These are phyloP conservation scores for Ophioninae sp. DNA, from an alignment of 2,888 invertebrate species.

Conservation along the genomic window DNA sequence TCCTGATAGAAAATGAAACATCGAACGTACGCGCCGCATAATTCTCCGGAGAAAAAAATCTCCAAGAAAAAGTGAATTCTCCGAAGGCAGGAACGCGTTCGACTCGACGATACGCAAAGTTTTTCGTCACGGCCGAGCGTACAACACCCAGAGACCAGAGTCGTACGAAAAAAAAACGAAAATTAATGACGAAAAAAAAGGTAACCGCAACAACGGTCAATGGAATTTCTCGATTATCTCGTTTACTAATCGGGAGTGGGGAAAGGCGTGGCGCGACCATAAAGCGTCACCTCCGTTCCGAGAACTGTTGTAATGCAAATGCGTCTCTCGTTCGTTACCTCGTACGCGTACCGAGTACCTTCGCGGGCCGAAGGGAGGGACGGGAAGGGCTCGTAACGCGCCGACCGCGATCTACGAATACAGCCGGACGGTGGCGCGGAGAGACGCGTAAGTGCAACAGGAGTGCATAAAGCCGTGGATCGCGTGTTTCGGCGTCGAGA, in stretches of 20 bases:
- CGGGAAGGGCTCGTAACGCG: conserved; percentile 20
- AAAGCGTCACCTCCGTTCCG: conserved; percentile 68
- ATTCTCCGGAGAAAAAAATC: neutral
- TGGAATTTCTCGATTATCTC: conserved; percentile 71
- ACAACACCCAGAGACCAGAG: neutral
- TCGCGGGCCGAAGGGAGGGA: neutral
- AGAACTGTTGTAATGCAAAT: conserved; percentile 69
- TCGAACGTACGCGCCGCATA: neutral
- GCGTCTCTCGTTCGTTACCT: conserved; percentile 65
- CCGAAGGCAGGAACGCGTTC: neutral
- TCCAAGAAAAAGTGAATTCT: neutral
- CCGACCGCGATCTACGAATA: conserved; percentile 46
- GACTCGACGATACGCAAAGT: neutral
- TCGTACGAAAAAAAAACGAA: neutral
- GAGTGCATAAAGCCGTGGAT: conserved; percentile 55
- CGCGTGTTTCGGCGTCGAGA: conserved; percentile 58
- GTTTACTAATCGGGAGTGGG: conserved; percentile 68
- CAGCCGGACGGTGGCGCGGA: conserved; percentile 30
- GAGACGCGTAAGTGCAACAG: conserved; percentile 44
- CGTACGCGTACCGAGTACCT: conserved; percentile 61
- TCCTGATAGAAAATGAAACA: too few species aligned
- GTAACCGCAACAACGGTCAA: conserved; percentile 60
- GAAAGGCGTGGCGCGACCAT: conserved; percentile 67
- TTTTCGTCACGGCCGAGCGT: neutral
- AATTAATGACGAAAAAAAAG: neutral